phyloP scores from a whole-genome alignment of 2,888 invertebrate species.

The Dryadula phaetusa region DNA sequence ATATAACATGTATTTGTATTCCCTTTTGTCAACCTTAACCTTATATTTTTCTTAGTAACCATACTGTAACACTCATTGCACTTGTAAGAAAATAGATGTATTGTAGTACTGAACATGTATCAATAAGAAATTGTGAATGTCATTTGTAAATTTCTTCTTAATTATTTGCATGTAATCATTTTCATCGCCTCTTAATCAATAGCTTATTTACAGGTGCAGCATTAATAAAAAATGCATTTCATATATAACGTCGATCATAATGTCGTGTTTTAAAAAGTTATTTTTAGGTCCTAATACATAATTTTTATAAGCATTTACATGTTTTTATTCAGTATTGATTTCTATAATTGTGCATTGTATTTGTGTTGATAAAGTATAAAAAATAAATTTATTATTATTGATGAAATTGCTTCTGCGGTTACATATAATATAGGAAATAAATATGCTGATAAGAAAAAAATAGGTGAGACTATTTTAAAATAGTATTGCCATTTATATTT shows the following conservation, averaged over 20 bases:
- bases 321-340: neutral
- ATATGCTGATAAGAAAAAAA: too few relatives aligned
- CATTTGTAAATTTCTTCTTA: neutral
- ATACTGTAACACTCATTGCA: neutral
- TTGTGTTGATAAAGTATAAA: neutral
- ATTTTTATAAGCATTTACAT: neutral
- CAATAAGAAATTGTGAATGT: neutral
- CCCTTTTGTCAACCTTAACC: neutral
- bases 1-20: conserved; percentile 34
- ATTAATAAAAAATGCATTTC: neutral
- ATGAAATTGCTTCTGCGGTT: neutral
- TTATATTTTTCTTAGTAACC: neutral
- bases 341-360: neutral
- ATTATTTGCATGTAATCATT: neutral
- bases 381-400: neutral
- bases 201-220: neutral
- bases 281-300: too few relatives aligned
- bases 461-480: too few relatives aligned
- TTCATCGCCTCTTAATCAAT: neutral
- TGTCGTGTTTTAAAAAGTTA: too few relatives aligned
- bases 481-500: too few relatives aligned
- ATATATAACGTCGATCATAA: too few relatives aligned
- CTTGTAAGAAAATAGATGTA: neutral
- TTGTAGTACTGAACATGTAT: neutral
- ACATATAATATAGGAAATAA: neutral